These are phyloP conservation scores for Centropristis striata DNA, from an alignment of 2,113 vertebrate genomes.

Conservation along the genomic window DNA sequence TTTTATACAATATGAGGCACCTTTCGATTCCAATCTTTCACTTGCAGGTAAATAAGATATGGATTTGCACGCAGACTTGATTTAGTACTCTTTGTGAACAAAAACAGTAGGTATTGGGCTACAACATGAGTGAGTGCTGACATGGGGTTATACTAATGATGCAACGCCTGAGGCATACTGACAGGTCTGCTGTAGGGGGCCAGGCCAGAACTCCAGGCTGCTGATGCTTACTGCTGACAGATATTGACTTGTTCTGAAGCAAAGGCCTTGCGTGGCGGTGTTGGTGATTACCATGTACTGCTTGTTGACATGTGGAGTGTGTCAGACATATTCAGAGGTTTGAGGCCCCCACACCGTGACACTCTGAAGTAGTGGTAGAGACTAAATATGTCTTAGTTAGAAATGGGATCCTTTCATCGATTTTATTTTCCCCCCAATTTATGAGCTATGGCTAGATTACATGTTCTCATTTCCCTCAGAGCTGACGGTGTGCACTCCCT, in stretches of 20 bases:
- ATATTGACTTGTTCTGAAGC: slow-evolving; percentile 70
- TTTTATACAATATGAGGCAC: not conserved
- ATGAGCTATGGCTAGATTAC: slow-evolving; percentile 1
- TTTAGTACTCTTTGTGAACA: slow-evolving; percentile 41
- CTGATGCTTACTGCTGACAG: slow-evolving; percentile 72
- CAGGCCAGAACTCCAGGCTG: slow-evolving; percentile 58
- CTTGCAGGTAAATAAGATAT: slow-evolving; percentile 20
- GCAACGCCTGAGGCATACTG: slow-evolving; percentile 73
- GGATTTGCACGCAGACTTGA: slow-evolving; percentile 17
- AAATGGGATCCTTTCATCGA: slow-evolving; percentile 32
- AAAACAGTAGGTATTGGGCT: slow-evolving; percentile 44
- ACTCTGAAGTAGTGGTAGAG: slow-evolving; percentile 12
- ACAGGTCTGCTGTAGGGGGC: slow-evolving; percentile 71
- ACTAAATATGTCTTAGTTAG: slow-evolving; percentile 27
- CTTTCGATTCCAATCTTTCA: not conserved
- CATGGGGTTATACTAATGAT: slow-evolving; percentile 77
- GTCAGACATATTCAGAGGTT: slow-evolving; percentile 41
- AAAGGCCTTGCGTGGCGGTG: slow-evolving; percentile 52
- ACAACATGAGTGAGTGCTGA: slow-evolving; percentile 58
- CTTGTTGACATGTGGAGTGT: slow-evolving; percentile 63
- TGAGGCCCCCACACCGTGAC: slow-evolving; percentile 34
- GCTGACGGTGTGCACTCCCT: not conserved
- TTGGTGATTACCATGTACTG: slow-evolving; percentile 67
- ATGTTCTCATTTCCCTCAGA: slow-evolving; percentile 26
- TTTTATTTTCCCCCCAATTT: not conserved